Base-by-base conservation (phyloP, 1,140 invertebrate genomes). In the Cherax destructor region DNA sequence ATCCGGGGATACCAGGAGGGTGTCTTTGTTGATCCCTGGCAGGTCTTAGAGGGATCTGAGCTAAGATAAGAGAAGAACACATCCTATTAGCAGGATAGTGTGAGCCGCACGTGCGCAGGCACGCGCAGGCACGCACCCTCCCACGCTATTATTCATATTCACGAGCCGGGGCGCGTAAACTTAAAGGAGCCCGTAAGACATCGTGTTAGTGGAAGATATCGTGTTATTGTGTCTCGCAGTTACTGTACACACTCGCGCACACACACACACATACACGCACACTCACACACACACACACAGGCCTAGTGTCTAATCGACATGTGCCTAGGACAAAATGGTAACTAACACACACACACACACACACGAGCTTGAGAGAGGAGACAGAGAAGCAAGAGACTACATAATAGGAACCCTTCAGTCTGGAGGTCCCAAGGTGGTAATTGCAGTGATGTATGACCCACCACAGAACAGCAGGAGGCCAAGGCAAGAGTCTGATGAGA, bases 281-380 rank as follows among this genome's bases (percentile, higher is more conserved):
- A 65, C 52, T 30, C 80, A 84, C 83, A 72, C 83, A 84, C 61
- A 84, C 83, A 84, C 61, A 72, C 65, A 84, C 30, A n/a, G n/a
- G n/a, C n/a, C n/a, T n/a, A n/a, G n/a, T n/a, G n/a, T n/a, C n/a
- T n/a, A n/a, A n/a, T n/a, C n/a, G n/a, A n/a, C n/a, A n/a, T n/a
- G n/a, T n/a, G n/a, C n/a, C n/a, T n/a, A n/a, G n/a, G n/a, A n/a
- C n/a, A n/a, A n/a, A n/a, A n/a, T n/a, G n/a, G n/a, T n/a, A n/a
- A n/a, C n/a, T n/a, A n/a, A 41, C 30, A 41, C 0, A 41, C 30
- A 41, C 65, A 72, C 83, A 84, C 83, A 69, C 61, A 30, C 24
- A 59, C 81, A 83, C n/a, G n/a, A n/a, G n/a, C n/a, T n/a, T n/a
- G n/a, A n/a, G n/a, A n/a, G n/a, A n/a, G n/a, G n/a, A n/a, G n/a